Conservation (phyloP, 2,797 vertebrate genomes). For the Labroides dimidiatus region DNA sequence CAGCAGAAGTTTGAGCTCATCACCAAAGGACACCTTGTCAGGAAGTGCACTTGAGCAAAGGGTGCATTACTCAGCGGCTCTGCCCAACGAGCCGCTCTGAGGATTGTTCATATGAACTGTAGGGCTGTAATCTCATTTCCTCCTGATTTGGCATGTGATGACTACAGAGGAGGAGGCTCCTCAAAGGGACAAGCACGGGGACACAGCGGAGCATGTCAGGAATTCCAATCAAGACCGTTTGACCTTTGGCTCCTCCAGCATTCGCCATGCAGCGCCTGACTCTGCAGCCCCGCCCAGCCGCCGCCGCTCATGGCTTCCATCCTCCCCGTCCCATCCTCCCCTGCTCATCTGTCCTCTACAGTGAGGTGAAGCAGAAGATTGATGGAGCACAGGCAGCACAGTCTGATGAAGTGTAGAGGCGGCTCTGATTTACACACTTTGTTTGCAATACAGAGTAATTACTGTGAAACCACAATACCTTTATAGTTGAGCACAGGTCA, state of each 20-base stretch:
- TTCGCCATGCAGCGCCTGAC: constrained; percentile 38
- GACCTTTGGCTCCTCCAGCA: constrained; percentile 72
- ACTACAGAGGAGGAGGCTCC: constrained; percentile 54
- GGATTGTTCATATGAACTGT: constrained; percentile 38
- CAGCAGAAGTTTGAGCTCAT: constrained; percentile 22
- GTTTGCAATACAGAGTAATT: background rate
- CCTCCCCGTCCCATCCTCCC: constrained; percentile 15
- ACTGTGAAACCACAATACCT: background rate
- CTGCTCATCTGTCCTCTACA: constrained; percentile 34
- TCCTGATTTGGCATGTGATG: constrained; percentile 53
- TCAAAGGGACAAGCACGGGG: constrained; percentile 52
- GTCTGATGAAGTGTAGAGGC: constrained; percentile 2
- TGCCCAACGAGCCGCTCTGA: constrained; percentile 6
- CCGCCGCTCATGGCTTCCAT: constrained; percentile 10
- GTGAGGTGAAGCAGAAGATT: constrained; percentile 26
- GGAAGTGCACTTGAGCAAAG: constrained; percentile 4
- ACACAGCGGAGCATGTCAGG: constrained; percentile 62
- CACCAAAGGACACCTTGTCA: constrained; percentile 28
- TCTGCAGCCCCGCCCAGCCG: constrained; percentile 46
- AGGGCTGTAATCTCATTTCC: constrained; percentile 43
- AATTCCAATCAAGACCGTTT: constrained; percentile 75
- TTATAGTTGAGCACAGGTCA: background rate
- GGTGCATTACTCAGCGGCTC: constrained; percentile 24
- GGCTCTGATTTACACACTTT: background rate
- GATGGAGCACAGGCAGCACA: constrained; percentile 8